Conservation (phyloP, 2,113 vertebrate genomes). For the Micromys minutus region DNA sequence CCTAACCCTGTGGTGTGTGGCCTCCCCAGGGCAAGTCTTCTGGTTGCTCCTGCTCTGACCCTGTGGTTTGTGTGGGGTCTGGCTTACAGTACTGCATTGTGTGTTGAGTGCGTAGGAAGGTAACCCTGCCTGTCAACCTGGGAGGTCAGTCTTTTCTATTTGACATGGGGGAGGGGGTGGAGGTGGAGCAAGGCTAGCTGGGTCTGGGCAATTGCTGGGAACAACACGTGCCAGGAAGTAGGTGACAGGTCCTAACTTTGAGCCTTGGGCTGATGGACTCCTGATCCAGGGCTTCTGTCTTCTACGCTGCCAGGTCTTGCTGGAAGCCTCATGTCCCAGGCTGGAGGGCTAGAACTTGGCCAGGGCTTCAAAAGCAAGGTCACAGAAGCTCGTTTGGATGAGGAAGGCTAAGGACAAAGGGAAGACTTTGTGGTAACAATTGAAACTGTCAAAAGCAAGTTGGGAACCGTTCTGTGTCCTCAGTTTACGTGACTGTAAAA, state of each 20-base stretch:
- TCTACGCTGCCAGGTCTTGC: not conserved
- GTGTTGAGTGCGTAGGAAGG: rapidly evolving
- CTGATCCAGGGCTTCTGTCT: not conserved
- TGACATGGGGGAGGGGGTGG: not conserved
- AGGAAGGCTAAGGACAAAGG: not conserved
- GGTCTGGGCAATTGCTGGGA: no score
- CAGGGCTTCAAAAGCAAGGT: not conserved
- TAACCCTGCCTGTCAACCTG: no score
- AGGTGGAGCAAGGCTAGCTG: not conserved
- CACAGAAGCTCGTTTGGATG: not conserved
- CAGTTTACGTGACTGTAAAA: not conserved
- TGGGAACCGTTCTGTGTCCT: not conserved
- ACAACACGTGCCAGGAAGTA: rapidly evolving
- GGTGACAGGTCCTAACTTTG: not conserved
- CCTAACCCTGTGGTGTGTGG: rapidly evolving
- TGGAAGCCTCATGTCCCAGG: not conserved
- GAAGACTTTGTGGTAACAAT: not conserved
- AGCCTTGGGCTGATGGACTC: not conserved
- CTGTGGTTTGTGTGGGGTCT: not conserved
- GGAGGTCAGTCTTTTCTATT: not conserved
- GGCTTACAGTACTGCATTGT: not conserved
- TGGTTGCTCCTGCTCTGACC: not conserved
- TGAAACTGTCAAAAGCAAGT: not conserved
- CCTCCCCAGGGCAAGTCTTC: not conserved
- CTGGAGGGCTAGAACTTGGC: not conserved